Percentiles rank a stretch among this genome's conserved stretches.
Conservation (phyloP, 2,888 invertebrate genomes). For the Axea sp. region DNA sequence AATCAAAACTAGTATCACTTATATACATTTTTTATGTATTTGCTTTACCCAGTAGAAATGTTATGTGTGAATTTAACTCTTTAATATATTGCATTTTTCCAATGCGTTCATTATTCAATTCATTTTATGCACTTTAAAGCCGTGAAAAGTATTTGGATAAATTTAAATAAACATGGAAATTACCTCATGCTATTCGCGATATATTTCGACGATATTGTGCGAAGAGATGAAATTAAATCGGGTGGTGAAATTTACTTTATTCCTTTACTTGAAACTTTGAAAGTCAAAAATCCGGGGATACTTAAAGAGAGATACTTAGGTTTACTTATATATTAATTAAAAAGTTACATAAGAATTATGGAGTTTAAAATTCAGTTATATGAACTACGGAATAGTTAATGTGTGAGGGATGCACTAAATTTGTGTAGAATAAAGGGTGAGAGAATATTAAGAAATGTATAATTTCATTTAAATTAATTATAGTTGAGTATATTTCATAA, state of each 20-base stretch:
- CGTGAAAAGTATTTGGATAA: not conserved
- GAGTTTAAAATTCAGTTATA: slow-evolving; percentile 20
- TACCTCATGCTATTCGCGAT: too few relatives aligned
- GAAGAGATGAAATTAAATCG: slow-evolving; percentile 15
- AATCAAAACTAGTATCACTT: too few relatives aligned
- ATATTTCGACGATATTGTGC: slow-evolving; percentile 3
- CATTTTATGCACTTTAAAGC: not conserved
- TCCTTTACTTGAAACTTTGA: slow-evolving; percentile 12
- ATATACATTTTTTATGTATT: too few relatives aligned
- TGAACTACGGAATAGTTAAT: slow-evolving; percentile 14
- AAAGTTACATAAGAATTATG: slow-evolving; percentile 39
- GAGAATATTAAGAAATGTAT: too few relatives aligned
- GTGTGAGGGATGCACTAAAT: slow-evolving; percentile 4
- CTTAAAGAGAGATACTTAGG: slow-evolving; percentile 5
- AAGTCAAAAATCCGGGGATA: slow-evolving; percentile 23
- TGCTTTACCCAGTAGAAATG: too few relatives aligned
- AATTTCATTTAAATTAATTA: too few relatives aligned
- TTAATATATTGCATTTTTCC: too few relatives aligned
- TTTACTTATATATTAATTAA: slow-evolving; percentile 49
- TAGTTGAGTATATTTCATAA: too few relatives aligned
- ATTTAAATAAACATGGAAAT: too few relatives aligned
- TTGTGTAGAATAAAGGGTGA: too few relatives aligned
- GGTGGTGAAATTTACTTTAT: slow-evolving; percentile 23
- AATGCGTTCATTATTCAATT: too few relatives aligned
- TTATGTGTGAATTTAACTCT: too few relatives aligned